phyloP scores from a whole-genome alignment of 2,888 invertebrate genomes.

The Eristalis intricaria region DNA sequence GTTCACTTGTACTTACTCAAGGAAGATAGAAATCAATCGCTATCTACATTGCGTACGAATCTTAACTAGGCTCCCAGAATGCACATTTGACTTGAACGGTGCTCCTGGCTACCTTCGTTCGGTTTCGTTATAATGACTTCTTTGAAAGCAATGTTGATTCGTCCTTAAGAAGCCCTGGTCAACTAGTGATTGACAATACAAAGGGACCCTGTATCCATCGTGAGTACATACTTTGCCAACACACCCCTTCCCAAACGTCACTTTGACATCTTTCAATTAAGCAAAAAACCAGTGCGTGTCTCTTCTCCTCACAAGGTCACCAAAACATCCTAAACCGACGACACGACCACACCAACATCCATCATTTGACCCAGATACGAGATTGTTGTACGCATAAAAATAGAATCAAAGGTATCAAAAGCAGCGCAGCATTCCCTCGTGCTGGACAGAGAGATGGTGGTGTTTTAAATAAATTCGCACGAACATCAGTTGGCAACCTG shows the following conservation, averaged over 20 bases:
- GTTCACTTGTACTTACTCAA: too few relatives aligned
- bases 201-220: too few relatives aligned
- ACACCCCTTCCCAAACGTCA: not conserved
- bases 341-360: not conserved
- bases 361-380: not conserved
- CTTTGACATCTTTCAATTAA: not conserved
- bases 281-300: not conserved
- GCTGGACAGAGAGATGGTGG: not conserved
- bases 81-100: too few relatives aligned
- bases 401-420: not conserved
- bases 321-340: not conserved
- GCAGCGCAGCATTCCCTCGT: not conserved
- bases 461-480: not conserved
- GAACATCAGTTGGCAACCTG: not conserved
- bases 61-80: too few relatives aligned
- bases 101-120: too few relatives aligned
- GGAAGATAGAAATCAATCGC: too few relatives aligned
- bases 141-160: too few relatives aligned
- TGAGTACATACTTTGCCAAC: too few relatives aligned
- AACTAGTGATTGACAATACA: too few relatives aligned
- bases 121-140: too few relatives aligned
- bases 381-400: not conserved
- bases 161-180: too few relatives aligned
- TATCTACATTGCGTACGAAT: too few relatives aligned
- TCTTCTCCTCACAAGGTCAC: not conserved